Percentiles rank a stretch among this genome's conserved stretches.
These are phyloP conservation scores for Carettochelys insculpta DNA, from an alignment of 2,113 vertebrate species.

Conservation along the genomic window DNA sequence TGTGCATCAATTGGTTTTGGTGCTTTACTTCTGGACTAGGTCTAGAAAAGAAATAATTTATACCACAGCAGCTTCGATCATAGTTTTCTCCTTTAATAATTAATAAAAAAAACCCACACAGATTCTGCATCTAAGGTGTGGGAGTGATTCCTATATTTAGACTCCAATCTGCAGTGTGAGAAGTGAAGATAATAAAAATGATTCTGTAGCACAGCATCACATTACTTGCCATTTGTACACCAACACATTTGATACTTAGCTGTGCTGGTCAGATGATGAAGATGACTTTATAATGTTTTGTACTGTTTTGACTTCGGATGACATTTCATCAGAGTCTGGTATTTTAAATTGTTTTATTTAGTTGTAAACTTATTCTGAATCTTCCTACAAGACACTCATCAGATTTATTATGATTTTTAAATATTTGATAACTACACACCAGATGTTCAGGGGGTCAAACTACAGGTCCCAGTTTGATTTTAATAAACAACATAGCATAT, in stretches of 20 bases:
- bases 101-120: constrained; percentile 48
- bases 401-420: not conserved
- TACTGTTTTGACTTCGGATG: not conserved
- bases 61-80: constrained; percentile 8
- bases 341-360: constrained; percentile 4
- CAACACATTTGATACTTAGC: not conserved
- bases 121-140: constrained; percentile 48
- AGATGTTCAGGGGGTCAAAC: not conserved
- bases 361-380: not conserved
- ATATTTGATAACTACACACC: not conserved
- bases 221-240: constrained; percentile 35
- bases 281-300: not conserved
- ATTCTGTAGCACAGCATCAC: constrained; percentile 49
- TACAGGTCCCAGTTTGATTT: not conserved
- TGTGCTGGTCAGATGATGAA: constrained; percentile 42
- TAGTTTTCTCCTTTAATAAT: constrained; percentile 66
- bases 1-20: not conserved
- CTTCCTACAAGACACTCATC: not conserved
- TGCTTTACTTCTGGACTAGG: not conserved
- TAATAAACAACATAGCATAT: not conserved
- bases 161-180: constrained; percentile 46
- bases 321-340: not conserved
- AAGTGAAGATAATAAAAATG: constrained; percentile 59
- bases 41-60: not conserved
- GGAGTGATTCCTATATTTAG: constrained; percentile 73